These are phyloP conservation scores for Channa argus DNA, from an alignment of 2,113 vertebrate genomes.

Conservation along the genomic window DNA sequence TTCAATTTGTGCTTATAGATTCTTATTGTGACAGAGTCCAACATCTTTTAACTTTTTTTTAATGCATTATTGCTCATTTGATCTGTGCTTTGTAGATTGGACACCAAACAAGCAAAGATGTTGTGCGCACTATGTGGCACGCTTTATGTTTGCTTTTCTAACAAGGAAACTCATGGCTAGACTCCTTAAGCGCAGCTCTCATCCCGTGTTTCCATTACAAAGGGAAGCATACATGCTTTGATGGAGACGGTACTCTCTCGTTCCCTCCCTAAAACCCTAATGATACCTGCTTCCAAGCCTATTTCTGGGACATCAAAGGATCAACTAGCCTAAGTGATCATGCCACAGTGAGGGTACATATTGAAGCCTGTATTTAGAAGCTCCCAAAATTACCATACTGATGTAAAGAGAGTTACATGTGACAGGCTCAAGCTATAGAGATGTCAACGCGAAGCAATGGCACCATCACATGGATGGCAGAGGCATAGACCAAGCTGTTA, in stretches of 20 bases:
- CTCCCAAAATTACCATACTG: constrained; percentile 56
- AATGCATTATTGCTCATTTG: background rate
- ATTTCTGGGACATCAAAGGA: constrained; percentile 76
- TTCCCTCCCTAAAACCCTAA: constrained; percentile 63
- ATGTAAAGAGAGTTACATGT: constrained; percentile 27
- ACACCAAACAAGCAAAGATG: background rate
- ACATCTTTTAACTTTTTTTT: background rate
- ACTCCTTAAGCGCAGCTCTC: constrained; percentile 47
- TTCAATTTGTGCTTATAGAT: background rate
- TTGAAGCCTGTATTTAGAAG: constrained; percentile 45
- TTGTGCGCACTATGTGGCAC: constrained; percentile 8
- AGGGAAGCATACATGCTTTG: constrained; percentile 64
- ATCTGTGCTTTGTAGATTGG: background rate
- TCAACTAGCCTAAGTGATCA: constrained; percentile 69
- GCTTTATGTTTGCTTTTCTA: constrained; percentile 44
- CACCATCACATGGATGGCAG: constrained; percentile 61
- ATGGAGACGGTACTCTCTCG: constrained; percentile 50
- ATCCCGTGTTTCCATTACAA: constrained; percentile 60
- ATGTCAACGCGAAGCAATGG: constrained; percentile 46
- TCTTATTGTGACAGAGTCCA: background rate
- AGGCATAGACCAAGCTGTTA: background rate
- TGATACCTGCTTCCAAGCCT: constrained; percentile 68
- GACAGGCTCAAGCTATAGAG: background rate
- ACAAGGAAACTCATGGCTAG: constrained; percentile 28
- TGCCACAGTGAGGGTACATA: constrained; percentile 53